A percentile compares a stretch with the other conserved stretches of the same genome.
Evolutionary conservation across 1,140 invertebrate genomes (phyloP).

Genomic region (Sarcophaga peregrina): DNA sequence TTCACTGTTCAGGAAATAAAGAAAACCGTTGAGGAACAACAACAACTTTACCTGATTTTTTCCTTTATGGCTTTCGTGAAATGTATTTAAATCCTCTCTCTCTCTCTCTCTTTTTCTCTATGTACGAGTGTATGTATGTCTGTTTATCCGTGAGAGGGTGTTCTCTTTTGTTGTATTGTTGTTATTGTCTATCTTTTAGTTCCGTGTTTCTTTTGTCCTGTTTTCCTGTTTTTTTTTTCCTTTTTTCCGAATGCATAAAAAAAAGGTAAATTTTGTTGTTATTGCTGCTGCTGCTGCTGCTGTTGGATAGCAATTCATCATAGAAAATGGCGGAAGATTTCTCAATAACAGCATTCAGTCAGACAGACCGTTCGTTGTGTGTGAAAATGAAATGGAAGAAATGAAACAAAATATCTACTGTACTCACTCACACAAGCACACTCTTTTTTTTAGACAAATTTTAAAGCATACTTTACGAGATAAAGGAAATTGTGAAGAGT

Average conservation of each 20-base stretch:
- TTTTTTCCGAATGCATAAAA: not conserved
- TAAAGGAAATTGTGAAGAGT: too few species aligned
- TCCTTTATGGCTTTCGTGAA: slow-evolving; percentile 34
- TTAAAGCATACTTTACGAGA: not conserved
- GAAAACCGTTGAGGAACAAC: not conserved
- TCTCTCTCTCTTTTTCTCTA: not conserved
- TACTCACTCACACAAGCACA: not conserved
- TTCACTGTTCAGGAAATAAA: not conserved
- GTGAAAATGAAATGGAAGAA: not conserved
- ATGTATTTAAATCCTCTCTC: not conserved
- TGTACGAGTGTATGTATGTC: not conserved
- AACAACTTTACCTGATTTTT: not conserved
- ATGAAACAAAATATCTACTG: not conserved
- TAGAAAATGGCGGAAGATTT: slow-evolving; percentile 62
- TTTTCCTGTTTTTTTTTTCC: slow-evolving; percentile 11
- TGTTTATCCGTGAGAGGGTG: slow-evolving; percentile 9
- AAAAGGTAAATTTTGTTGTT: not conserved
- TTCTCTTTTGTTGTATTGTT: not conserved
- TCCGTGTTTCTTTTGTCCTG: slow-evolving; percentile 1
- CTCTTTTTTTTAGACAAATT: not conserved
- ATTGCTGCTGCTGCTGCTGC: not conserved
- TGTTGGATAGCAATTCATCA: slow-evolving; percentile 63
- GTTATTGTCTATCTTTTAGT: too few species aligned
- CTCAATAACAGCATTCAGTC: not conserved
- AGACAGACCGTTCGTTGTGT: not conserved